These are phyloP conservation scores for Anguilla pacifica DNA, from an alignment of 2,797 vertebrate species.

Conservation along the genomic window DNA sequence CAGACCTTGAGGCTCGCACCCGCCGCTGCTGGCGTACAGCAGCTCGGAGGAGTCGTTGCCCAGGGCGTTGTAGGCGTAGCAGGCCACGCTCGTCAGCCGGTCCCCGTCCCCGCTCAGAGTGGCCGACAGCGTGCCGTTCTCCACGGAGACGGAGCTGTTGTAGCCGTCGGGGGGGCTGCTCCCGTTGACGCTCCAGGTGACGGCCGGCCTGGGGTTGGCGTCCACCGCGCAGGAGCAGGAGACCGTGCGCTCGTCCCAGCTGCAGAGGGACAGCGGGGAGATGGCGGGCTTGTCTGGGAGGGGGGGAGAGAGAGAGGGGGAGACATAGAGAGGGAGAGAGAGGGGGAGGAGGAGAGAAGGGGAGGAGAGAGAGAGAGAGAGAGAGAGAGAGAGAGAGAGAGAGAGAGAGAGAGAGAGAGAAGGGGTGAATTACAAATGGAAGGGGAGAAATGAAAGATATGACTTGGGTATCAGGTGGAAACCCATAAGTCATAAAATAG, in stretches of 20 bases:
- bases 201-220: constrained; percentile 69
- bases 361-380: background rate
- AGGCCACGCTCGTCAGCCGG: constrained; percentile 58
- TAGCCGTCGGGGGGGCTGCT: constrained; percentile 57
- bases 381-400: background rate
- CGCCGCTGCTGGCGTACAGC: constrained; percentile 58
- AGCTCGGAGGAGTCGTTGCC: constrained; percentile 71
- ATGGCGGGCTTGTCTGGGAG: constrained; percentile 69
- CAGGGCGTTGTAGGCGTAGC: constrained; percentile 68
- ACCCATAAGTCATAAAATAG: background rate
- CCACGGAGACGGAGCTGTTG: constrained; percentile 57
- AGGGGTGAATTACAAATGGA: background rate
- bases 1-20: background rate
- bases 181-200: constrained; percentile 77
- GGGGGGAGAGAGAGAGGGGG: background rate
- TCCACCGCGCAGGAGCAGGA: constrained; percentile 69
- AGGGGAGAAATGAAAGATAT: background rate
- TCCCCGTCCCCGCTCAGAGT: constrained; percentile 59
- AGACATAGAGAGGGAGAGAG: constrained; percentile 41
- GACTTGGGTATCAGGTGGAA: background rate
- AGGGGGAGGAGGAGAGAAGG: background rate
- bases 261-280: constrained; percentile 57
- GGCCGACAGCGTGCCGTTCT: constrained; percentile 44
- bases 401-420: background rate
- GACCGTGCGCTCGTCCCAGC: constrained; percentile 45